Evolutionary conservation across 2,797 vertebrate species (phyloP), one percentile per base, ranked within the genome.

Genomic region (Parauchenoglanis punctatus): DNA sequence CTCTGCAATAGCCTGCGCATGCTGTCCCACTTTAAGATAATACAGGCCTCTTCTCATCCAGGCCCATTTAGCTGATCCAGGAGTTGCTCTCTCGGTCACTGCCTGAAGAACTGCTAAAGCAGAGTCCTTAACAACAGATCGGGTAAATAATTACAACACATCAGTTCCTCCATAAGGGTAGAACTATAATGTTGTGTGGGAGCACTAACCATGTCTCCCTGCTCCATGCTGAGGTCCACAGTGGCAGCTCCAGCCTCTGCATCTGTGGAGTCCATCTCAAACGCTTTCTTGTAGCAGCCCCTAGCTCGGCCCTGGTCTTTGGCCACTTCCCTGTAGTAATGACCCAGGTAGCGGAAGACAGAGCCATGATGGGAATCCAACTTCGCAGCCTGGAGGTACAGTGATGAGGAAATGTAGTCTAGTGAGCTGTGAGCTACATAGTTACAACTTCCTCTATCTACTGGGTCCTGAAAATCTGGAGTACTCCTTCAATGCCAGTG

Each of bases 61-160:
- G 61, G 99, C 98, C 99, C 99, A 99, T 91, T 99, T 99, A n/a
- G 96, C 97, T 0, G 96, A 95, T 81, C 98, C 98, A 73, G 97
- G 94, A 31, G 96, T 96, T 1, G 97, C 97, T 94, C 94, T 97
- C 70, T 95, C 96, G 15, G 96, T 98, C 85, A 98, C 98, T 28
- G 96, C 93, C 91, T 97, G 96, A 88, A 99, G 94, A 85, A 97
- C 93, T 49, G 94, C 93, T 91, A 99, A 94, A 61, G 98, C 98
- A 31, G 95, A 93, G 59, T 97, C 97, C 99, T 99, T 86, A 11
- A 91, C 35, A 63, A 12, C 2, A 86, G 11, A 72, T 4, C 75
- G 25, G 18, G 35, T 73, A 31, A 11, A 68, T 20, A 67, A 23
- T 67, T 11, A 68, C 7, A 72, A 25, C 28, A 46, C 0, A 59